phyloP scores from a whole-genome alignment of 2,113 vertebrate species.

The Melanotaenia duboulayi region DNA sequence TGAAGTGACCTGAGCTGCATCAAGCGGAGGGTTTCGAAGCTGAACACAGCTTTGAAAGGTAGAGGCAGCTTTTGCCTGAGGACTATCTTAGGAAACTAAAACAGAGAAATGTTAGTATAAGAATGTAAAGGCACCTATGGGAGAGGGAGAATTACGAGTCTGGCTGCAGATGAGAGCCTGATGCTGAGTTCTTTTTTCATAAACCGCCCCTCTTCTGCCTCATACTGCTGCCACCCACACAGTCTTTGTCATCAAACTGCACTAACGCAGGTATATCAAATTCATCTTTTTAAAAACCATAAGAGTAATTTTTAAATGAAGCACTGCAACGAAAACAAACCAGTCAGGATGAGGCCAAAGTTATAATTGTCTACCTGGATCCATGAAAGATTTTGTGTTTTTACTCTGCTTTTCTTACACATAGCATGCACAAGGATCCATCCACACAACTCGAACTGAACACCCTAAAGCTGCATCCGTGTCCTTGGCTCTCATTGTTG shows the following conservation, averaged over 20 bases:
- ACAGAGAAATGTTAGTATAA: slow-evolving; percentile 52
- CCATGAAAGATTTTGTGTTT: neutral
- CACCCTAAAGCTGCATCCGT: slow-evolving; percentile 55
- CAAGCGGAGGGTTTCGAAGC: slow-evolving; percentile 45
- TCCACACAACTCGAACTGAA: slow-evolving; percentile 30
- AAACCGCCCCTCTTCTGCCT: slow-evolving; percentile 63
- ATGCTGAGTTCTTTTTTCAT: slow-evolving; percentile 69
- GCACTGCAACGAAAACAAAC: neutral
- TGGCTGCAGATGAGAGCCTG: slow-evolving; percentile 72
- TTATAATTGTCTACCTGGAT: neutral
- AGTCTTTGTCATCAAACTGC: slow-evolving; percentile 56
- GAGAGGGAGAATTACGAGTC: slow-evolving; percentile 57
- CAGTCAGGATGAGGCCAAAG: slow-evolving; percentile 1
- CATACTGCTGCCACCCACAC: slow-evolving; percentile 67
- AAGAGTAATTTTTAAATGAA: slow-evolving; percentile 33
- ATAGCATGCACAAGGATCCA: neutral
- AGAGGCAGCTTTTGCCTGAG: slow-evolving; percentile 66
- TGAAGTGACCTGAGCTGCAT: slow-evolving; percentile 62
- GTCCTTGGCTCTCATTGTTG: slow-evolving; percentile 70
- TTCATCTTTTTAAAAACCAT: slow-evolving; percentile 7
- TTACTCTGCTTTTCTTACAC: neutral
- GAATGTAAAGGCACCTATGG: slow-evolving; percentile 72
- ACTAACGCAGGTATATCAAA: slow-evolving; percentile 55
- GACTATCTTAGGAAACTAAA: slow-evolving; percentile 61
- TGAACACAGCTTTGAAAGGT: slow-evolving; percentile 54